Percentiles rank a stretch among this genome's conserved stretches.
phyloP scores from a whole-genome alignment of 2,888 invertebrate genomes.

The Dendrolimus houi region DNA sequence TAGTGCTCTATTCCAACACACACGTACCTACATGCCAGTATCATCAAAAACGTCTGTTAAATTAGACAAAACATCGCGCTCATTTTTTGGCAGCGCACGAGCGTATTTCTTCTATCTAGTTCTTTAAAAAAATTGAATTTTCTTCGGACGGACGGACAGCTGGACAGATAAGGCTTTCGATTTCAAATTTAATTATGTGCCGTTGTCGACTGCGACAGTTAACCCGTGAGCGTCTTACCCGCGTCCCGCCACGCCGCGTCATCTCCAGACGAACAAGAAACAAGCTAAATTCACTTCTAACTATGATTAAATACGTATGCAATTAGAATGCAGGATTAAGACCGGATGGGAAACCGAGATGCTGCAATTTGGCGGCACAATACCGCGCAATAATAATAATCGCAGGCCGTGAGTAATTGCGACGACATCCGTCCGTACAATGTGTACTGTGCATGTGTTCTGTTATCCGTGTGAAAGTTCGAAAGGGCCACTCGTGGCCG shows the following conservation, averaged over 20 bases:
- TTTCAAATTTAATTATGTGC: too few relatives aligned
- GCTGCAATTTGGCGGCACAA: conserved; percentile 69
- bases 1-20: too few relatives aligned
- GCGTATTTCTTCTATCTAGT: too few relatives aligned
- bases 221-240: conserved; percentile 1
- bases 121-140: too few relatives aligned
- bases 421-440: conserved; percentile 57
- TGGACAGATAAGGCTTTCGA: too few relatives aligned
- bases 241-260: conserved; percentile 33
- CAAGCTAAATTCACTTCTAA: neutral
- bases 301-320: conserved; percentile 1
- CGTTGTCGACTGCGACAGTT: too few relatives aligned
- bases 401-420: conserved; percentile 63
- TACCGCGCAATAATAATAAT: conserved; percentile 70
- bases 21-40: too few relatives aligned
- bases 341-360: conserved; percentile 72
- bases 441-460: conserved; percentile 43
- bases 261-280: conserved; percentile 10
- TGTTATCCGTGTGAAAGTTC: conserved; percentile 62
- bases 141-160: too few relatives aligned
- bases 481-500: conserved; percentile 43
- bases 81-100: too few relatives aligned
- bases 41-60: too few relatives aligned
- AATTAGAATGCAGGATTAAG: conserved; percentile 9
- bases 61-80: too few relatives aligned